Conservation (phyloP, 2,888 invertebrate genomes). For the Sthenelais limicola region DNA sequence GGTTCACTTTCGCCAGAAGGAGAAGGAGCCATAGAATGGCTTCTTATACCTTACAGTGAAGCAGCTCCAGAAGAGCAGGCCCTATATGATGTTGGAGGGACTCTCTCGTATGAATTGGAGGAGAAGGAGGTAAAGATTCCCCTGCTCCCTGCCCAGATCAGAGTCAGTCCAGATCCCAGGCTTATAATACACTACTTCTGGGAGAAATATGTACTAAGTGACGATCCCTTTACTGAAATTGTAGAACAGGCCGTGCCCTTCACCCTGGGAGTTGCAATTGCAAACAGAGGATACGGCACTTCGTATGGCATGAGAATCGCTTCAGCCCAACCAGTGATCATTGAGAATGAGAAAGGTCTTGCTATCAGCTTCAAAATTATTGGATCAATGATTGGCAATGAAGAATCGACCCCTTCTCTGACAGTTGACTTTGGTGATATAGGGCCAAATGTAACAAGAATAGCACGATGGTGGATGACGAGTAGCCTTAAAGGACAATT, state of each 20-base stretch:
- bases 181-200: slow-evolving; percentile 57
- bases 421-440: slow-evolving; percentile 56
- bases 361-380: slow-evolving; percentile 55
- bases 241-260: slow-evolving; percentile 56
- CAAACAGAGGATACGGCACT: slow-evolving; percentile 54
- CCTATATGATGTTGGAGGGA: slow-evolving; percentile 55
- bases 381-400: slow-evolving; percentile 50
- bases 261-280: slow-evolving; percentile 53
- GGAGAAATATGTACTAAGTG: slow-evolving; percentile 56
- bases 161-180: slow-evolving; percentile 58
- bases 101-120: slow-evolving; percentile 53
- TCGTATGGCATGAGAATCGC: slow-evolving; percentile 54
- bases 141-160: slow-evolving; percentile 57
- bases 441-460: slow-evolving; percentile 50
- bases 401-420: slow-evolving; percentile 50
- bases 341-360: slow-evolving; percentile 59
- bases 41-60: slow-evolving; percentile 56
- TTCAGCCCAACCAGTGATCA: slow-evolving; percentile 58
- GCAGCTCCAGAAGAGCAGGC: slow-evolving; percentile 55
- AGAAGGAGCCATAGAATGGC: slow-evolving; percentile 53
- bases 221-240: slow-evolving; percentile 55
- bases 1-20: too few species aligned
- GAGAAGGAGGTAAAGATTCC: slow-evolving; percentile 53
- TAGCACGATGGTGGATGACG: slow-evolving; percentile 55
- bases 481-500: slow-evolving; percentile 55